A percentile compares a stretch with the other conserved stretches of the same genome.
Conservation (phyloP, 2,888 invertebrate genomes). For the Sicus ferrugineus region DNA sequence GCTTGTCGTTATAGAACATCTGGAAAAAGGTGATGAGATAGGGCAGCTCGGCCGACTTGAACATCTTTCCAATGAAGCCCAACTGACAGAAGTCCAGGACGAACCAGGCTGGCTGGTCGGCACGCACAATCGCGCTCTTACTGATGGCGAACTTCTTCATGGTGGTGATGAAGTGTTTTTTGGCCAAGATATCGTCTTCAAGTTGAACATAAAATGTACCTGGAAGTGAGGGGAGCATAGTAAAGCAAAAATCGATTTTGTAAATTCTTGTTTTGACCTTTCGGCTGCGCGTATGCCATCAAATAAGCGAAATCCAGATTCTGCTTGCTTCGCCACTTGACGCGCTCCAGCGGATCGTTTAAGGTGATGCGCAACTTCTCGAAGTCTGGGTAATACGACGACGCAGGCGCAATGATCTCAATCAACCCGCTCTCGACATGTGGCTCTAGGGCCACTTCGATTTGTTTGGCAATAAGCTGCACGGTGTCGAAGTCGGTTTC, state of each 20-base stretch:
- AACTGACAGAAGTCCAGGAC: conserved; percentile 92
- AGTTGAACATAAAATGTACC: conserved; percentile 86
- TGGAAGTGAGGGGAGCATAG: conserved; percentile 29
- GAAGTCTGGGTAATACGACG: conserved; percentile 88
- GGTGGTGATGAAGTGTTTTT: conserved; percentile 81
- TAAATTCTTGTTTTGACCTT: conserved; percentile 66
- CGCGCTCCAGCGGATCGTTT: conserved; percentile 85
- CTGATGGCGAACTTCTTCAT: conserved; percentile 85
- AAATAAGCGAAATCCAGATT: conserved; percentile 92
- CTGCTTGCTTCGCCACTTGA: conserved; percentile 93
- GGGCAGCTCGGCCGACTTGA: conserved; percentile 85
- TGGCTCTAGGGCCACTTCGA: conserved; percentile 78
- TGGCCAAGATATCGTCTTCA: conserved; percentile 93
- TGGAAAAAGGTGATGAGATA: conserved; percentile 91
- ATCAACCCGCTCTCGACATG: conserved; percentile 82
- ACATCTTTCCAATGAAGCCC: conserved; percentile 93
- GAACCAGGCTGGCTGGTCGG: conserved; percentile 78
- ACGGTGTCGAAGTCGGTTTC: conserved; percentile 85
- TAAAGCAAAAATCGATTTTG: neutral
- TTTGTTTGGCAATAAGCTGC: conserved; percentile 75
- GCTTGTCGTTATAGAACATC: conserved; percentile 95
- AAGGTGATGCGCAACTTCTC: conserved; percentile 78
- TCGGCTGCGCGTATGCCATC: conserved; percentile 91
- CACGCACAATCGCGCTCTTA: conserved; percentile 69
- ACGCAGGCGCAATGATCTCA: conserved; percentile 86